Percentiles rank a stretch among this genome's conserved stretches.
Conservation (phyloP, 2,797 vertebrate genomes). For the Eurystomus glaucurus region DNA sequence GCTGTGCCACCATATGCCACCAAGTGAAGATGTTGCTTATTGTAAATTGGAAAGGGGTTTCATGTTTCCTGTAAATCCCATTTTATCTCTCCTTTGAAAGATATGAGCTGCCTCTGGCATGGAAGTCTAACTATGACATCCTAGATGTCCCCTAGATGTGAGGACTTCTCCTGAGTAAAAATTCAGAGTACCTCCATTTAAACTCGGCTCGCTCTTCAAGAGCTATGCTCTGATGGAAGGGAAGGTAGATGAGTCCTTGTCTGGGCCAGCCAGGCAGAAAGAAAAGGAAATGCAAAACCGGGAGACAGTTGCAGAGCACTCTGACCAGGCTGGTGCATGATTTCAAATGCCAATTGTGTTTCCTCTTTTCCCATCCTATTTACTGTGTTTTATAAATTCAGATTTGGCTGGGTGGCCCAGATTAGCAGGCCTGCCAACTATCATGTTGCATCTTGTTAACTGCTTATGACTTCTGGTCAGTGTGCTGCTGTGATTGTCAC, state of each 20-base stretch:
- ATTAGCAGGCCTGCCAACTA: slow-evolving; percentile 60
- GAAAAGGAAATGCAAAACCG: background rate
- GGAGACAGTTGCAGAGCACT: slow-evolving; percentile 1
- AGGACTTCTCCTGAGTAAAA: background rate
- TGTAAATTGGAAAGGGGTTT: background rate
- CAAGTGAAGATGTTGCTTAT: background rate
- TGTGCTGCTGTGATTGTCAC: slow-evolving; percentile 67
- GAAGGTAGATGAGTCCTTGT: background rate
- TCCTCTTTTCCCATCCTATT: background rate
- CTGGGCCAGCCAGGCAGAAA: background rate
- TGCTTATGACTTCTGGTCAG: slow-evolving; percentile 63
- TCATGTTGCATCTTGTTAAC: slow-evolving; percentile 68
- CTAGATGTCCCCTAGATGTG: background rate
- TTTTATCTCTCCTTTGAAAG: background rate
- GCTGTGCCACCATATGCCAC: background rate
- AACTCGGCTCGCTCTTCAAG: background rate
- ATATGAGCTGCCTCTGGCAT: background rate
- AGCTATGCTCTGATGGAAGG: background rate
- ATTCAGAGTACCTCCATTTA: background rate
- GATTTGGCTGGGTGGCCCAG: slow-evolving; percentile 54
- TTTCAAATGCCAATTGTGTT: slow-evolving; percentile 27
- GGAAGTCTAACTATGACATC: background rate
- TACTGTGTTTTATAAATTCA: slow-evolving; percentile 40
- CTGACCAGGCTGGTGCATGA: background rate
- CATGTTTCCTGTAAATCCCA: background rate